These are phyloP conservation scores for Sebastes variabilis DNA, from an alignment of 2,797 vertebrate species.

Conservation along the genomic window DNA sequence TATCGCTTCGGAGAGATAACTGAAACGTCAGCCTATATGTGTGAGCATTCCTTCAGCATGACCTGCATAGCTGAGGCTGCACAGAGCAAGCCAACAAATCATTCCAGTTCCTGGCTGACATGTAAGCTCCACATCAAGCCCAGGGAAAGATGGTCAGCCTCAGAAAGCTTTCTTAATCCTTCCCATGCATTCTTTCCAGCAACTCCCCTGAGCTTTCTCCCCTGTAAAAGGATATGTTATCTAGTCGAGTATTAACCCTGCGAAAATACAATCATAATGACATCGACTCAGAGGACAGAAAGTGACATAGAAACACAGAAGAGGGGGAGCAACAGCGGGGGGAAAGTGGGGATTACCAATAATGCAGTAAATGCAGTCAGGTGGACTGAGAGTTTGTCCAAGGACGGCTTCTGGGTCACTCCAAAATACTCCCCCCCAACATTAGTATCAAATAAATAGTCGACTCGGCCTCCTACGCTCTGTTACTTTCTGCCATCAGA, in stretches of 20 bases:
- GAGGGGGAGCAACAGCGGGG: too few species aligned
- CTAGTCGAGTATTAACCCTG: slow-evolving; percentile 34
- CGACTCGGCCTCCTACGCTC: neutral
- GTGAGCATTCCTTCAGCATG: neutral
- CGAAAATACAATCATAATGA: slow-evolving; percentile 45
- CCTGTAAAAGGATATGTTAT: slow-evolving; percentile 42
- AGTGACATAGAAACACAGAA: neutral
- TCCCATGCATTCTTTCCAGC: slow-evolving; percentile 40
- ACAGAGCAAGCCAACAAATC: slow-evolving; percentile 14
- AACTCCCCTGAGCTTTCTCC: slow-evolving; percentile 25
- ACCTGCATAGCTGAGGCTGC: neutral
- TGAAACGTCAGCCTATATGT: neutral
- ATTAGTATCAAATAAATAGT: slow-evolving; percentile 16
- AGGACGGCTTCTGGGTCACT: neutral
- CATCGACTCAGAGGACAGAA: slow-evolving; percentile 23
- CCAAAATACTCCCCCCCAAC: neutral
- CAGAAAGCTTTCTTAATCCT: slow-evolving; percentile 40
- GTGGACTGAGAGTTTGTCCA: neutral
- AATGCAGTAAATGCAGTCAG: neutral
- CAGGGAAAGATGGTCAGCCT: slow-evolving; percentile 27
- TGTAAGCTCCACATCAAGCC: slow-evolving; percentile 27
- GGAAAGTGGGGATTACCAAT: neutral
- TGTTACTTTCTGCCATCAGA: neutral
- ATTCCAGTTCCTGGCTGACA: slow-evolving; percentile 20
- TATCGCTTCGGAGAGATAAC: neutral